Percentiles rank a stretch among this genome's conserved stretches.
Evolutionary conservation across 2,888 invertebrate genomes (phyloP).

Genomic region (Cybosia mesomella): DNA sequence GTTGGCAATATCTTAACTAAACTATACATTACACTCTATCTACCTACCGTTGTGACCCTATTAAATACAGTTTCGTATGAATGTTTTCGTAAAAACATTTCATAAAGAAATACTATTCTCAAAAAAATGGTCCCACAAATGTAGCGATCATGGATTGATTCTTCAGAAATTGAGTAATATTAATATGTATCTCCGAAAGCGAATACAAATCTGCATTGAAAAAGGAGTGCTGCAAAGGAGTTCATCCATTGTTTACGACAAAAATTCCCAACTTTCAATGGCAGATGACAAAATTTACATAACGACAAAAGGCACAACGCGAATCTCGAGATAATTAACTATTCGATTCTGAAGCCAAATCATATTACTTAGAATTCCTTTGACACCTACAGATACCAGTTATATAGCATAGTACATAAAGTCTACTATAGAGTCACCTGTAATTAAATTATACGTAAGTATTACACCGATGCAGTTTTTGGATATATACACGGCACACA

Average conservation of each 20-base stretch:
- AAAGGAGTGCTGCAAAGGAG: slow-evolving; percentile 38
- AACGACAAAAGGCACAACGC: slow-evolving; percentile 22
- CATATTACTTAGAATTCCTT: neutral
- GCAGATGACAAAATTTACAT: slow-evolving; percentile 30
- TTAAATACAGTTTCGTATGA: neutral
- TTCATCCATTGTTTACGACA: slow-evolving; percentile 38
- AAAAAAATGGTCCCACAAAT: slow-evolving; percentile 24
- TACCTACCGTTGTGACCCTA: neutral
- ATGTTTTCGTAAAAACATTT: slow-evolving; percentile 19
- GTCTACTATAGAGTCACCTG: neutral
- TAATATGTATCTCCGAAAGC: slow-evolving; percentile 52
- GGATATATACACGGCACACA: neutral
- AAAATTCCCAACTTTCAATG: slow-evolving; percentile 32
- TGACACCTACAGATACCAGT: neutral
- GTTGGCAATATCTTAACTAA: neutral
- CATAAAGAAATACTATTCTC: slow-evolving; percentile 26
- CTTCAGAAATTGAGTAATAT: slow-evolving; percentile 45
- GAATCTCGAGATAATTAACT: slow-evolving; percentile 10
- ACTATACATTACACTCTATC: neutral
- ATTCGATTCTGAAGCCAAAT: neutral
- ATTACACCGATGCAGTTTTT: too few species aligned
- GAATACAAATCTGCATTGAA: slow-evolving; percentile 43
- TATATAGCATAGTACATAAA: neutral
- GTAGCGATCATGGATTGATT: slow-evolving; percentile 36
- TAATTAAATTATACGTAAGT: neutral